Evolutionary conservation across 2,113 vertebrate genomes (phyloP).

Genomic region (Protobothrops mucrosquamatus): DNA sequence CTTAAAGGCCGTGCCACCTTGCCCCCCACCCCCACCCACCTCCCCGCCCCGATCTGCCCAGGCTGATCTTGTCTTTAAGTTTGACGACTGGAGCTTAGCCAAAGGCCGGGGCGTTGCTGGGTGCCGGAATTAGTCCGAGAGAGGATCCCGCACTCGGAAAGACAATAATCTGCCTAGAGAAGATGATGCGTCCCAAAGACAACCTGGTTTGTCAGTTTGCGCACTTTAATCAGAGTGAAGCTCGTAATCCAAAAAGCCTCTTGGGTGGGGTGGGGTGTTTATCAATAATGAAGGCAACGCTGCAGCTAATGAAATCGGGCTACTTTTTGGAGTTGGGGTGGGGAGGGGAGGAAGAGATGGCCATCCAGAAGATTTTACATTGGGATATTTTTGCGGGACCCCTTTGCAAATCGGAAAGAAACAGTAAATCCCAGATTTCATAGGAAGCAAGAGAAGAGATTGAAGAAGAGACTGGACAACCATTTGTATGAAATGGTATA

Average conservation of each 20-base stretch:
- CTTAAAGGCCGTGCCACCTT: conserved; percentile 62
- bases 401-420: neutral
- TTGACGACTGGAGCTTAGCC: conserved; percentile 78
- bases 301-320: conserved; percentile 66
- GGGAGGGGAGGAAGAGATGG: neutral
- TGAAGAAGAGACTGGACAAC: no score
- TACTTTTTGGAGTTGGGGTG: conserved; percentile 29
- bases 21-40: conserved; percentile 48
- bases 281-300: conserved; percentile 76
- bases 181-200: conserved; percentile 72
- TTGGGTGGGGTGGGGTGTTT: conserved; percentile 34
- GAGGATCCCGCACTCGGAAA: conserved; percentile 74
- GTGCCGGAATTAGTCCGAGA: conserved; percentile 74
- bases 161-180: conserved; percentile 86
- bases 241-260: conserved; percentile 69
- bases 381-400: conserved; percentile 31
- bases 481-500: no score
- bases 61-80: conserved; percentile 81
- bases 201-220: conserved; percentile 79
- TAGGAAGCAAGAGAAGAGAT: no score
- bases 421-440: neutral
- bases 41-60: conserved; percentile 65
- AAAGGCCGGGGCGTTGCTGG: conserved; percentile 58
- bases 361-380: neutral
- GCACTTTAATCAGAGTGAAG: conserved; percentile 72